Base-by-base conservation (phyloP, 2,797 vertebrate genomes). In the Muraenolepis orangiensis region DNA sequence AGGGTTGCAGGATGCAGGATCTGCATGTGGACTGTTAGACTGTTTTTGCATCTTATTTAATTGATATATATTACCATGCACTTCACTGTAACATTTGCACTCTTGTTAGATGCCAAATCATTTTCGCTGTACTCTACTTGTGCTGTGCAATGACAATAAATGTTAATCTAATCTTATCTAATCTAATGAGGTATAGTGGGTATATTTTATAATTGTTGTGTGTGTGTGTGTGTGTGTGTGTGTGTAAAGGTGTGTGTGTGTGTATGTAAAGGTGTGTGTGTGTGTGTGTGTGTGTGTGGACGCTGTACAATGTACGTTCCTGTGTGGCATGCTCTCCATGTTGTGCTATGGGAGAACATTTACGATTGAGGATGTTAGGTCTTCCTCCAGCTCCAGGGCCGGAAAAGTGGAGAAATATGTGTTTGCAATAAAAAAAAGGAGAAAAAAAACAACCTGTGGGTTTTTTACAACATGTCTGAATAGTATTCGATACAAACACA, bases 331-430 rank as follows among this genome's bases (percentile, higher is more conserved):
- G 79, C 76, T 86, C 82, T 86, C 83, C 79, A 78, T 79, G 84
- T 90, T 88, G 75, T 76, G 79, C 83, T 82, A 66, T 77, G 14
- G 72, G 64, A 85, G 86, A 80, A 89, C 79, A 92, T 93, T 92
- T 92, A 93, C 57, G 87, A 88, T n/a, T 78, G 85, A 90, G 89
- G 89, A 92, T 90, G 89, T 88, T 91, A 90, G 88, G 87, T 91
- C 87, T 88, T 87, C 85, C 86, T 91, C 76, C 81, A 70, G 86
- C 87, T 87, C 74, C 81, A 68, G 86, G 89, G 85, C 89, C 89
- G 88, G 88, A 92, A 87, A 87, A 88, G 86, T 86, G 89, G 86
- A 91, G 88, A 93, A 93, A 92, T 92, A 92, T 91, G 89, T 83
- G 86, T 90, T 78, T 85, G 88, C 86, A 90, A 87, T 91, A 91